Base-by-base conservation (phyloP, 2,113 vertebrate species). In the Melanerpes formicivorus region DNA sequence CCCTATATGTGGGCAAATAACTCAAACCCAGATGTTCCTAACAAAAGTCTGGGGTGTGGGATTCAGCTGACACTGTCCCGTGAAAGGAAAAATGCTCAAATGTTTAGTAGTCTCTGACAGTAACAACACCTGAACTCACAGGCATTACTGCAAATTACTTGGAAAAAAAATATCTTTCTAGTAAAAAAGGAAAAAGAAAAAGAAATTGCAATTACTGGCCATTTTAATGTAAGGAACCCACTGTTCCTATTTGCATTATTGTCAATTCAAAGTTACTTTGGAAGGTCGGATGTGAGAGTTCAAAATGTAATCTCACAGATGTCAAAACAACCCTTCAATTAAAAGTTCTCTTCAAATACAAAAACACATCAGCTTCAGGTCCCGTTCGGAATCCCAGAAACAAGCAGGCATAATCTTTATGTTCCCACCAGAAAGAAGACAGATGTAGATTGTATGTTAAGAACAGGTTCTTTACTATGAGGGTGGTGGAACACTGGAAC, bases 171-270 rank as follows among this genome's bases (percentile, higher is more conserved):
- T 83, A n/a, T 76, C 12, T 74, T 90, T 65, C 67, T 62, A 88
- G 59, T 54, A 13, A 69, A 91, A 76, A 89, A 87, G 42, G 15
- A 15, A 44, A 44, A 23, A 69, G 90, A 76, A 90, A 89, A 84
- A 56, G 29, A 80, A 96, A 92, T 37, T 71, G 52, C 11, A 74
- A 87, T 91, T 87, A 96, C 56, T 59, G 71, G 18, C 23, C 25
- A 74, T 70, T 84, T 84, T 66, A 50, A 69, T 82, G 74, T 56
- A 77, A 87, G 54, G 50, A 96, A 84, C 71, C 82, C 92, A 80
- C 73, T 91, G 72, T 63, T 93, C 56, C 37, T 67, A 69, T 70
- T 85, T 93, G 27, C 19, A 52, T 81, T 84, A 65, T 72, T 87
- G 23, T 72, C 0, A 80, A 58, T 60, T 76, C 69, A 44, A 80